Evolutionary conservation across 2,888 invertebrate species (phyloP).

Genomic region (Eledone cirrhosa): DNA sequence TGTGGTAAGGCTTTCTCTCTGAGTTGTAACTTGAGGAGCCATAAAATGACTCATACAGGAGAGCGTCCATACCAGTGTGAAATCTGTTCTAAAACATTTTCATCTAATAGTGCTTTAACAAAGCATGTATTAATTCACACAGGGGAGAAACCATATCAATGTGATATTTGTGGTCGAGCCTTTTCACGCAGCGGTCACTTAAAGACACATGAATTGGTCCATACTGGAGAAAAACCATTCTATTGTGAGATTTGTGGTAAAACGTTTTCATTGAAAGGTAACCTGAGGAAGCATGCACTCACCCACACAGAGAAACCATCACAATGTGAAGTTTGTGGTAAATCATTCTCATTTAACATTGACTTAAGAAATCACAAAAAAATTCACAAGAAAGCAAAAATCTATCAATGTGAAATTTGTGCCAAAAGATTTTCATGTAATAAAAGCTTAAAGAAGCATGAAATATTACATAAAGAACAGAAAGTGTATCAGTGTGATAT

Average conservation of each 20-base stretch:
- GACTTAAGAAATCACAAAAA: not conserved
- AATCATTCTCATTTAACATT: not conserved
- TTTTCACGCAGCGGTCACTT: slow-evolving; percentile 39
- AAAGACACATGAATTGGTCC: slow-evolving; percentile 38
- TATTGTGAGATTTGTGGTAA: slow-evolving; percentile 38
- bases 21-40: slow-evolving; percentile 38
- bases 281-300: slow-evolving; percentile 34
- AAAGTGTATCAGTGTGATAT: slow-evolving; percentile 5
- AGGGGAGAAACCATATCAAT: slow-evolving; percentile 36
- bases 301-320: slow-evolving; percentile 34
- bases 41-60: slow-evolving; percentile 38
- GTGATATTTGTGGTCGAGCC: slow-evolving; percentile 37
- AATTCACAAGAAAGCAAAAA: slow-evolving; percentile 3
- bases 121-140: slow-evolving; percentile 40
- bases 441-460: not conserved
- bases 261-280: slow-evolving; percentile 33
- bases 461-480: not conserved
- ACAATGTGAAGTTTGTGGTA: not conserved
- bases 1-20: slow-evolving; percentile 38
- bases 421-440: not conserved
- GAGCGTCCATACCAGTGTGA: slow-evolving; percentile 40
- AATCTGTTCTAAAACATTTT: slow-evolving; percentile 40
- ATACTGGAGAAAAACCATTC: slow-evolving; percentile 39
- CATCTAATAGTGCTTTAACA: slow-evolving; percentile 37
- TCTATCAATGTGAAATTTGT: not conserved